Conservation (phyloP, 2,113 vertebrate genomes). For the Xiphorhynchus elegans region DNA sequence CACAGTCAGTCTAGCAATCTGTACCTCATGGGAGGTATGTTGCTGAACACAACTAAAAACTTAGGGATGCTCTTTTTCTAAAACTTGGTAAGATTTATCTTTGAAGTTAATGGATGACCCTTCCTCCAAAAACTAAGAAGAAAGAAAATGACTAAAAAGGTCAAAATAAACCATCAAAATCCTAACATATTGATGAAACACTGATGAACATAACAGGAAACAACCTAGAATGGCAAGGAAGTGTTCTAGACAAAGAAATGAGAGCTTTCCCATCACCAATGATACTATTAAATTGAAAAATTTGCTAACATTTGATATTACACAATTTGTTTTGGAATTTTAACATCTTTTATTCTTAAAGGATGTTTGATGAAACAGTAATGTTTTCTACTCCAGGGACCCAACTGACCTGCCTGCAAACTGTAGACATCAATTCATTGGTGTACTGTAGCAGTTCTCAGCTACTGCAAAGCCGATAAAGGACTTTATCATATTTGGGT, state of each 20-base stretch:
- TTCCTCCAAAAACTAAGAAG: rapidly evolving
- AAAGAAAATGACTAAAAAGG: not conserved
- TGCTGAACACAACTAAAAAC: not conserved
- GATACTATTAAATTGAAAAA: not conserved
- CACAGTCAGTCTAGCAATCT: not conserved
- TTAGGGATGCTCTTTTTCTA: not conserved
- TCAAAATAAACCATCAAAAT: not conserved
- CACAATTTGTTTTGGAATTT: not conserved
- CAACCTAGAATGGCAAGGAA: not conserved
- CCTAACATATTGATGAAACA: not conserved
- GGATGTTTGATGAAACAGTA: rapidly evolving
- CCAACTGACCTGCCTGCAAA: not conserved
- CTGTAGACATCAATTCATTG: not conserved
- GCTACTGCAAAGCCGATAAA: not conserved
- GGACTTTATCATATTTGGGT: not conserved
- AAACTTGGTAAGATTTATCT: not conserved
- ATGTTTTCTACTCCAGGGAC: not conserved
- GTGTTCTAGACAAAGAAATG: not conserved
- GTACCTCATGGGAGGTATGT: not conserved
- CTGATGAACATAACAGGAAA: not conserved
- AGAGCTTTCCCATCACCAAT: not conserved
- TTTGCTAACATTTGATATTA: not conserved
- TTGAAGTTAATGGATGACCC: not conserved
- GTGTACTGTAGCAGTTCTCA: not conserved
- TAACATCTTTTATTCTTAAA: not conserved